A percentile compares a stretch with the other conserved stretches of the same genome.
Conservation (phyloP, 92 coral and sea anemone species). For the Galaxea fascicularis region DNA sequence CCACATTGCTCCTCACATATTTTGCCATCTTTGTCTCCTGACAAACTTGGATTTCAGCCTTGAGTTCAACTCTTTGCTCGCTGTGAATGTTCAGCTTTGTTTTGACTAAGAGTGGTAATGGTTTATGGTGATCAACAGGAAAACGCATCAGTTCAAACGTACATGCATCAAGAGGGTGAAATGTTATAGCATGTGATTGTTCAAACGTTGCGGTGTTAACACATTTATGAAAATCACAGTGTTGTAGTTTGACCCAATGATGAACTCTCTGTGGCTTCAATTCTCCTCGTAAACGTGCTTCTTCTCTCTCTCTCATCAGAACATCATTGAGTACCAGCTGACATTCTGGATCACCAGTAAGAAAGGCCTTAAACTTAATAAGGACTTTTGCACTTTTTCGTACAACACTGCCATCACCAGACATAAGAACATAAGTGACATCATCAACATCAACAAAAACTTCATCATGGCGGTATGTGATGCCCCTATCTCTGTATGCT, state of each 20-base stretch:
- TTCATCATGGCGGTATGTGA: slow-evolving; percentile 93
- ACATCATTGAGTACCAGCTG: slow-evolving; percentile 90
- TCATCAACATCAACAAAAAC: slow-evolving; percentile 96
- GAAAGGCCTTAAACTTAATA: slow-evolving; percentile 85
- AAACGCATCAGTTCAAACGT: slow-evolving; percentile 99
- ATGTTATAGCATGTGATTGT: slow-evolving; percentile 84
- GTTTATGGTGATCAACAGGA: slow-evolving; percentile 85
- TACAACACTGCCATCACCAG: slow-evolving; percentile 81
- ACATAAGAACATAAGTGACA: slow-evolving; percentile 77
- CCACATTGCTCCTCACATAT: slow-evolving; percentile 90
- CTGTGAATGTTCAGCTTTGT: slow-evolving; percentile 79
- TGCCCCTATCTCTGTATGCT: slow-evolving; percentile 94
- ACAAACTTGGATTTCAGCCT: slow-evolving; percentile 94
- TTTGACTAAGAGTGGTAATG: slow-evolving; percentile 85
- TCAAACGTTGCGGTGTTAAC: slow-evolving; percentile 68
- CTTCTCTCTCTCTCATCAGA: slow-evolving; percentile 84
- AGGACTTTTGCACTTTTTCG: slow-evolving; percentile 85
- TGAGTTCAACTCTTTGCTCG: slow-evolving; percentile 88
- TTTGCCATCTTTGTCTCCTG: slow-evolving; percentile 92
- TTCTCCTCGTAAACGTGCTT: slow-evolving; percentile 90
- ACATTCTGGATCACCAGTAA: slow-evolving; percentile 98
- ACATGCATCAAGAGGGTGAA: slow-evolving; percentile 97
- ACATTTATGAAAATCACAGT: slow-evolving; percentile 88
- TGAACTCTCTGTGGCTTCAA: slow-evolving; percentile 96
- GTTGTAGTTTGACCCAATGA: slow-evolving; percentile 88